Base-by-base conservation (phyloP, 2,113 vertebrate genomes). In the Lepidothrix coronata region DNA sequence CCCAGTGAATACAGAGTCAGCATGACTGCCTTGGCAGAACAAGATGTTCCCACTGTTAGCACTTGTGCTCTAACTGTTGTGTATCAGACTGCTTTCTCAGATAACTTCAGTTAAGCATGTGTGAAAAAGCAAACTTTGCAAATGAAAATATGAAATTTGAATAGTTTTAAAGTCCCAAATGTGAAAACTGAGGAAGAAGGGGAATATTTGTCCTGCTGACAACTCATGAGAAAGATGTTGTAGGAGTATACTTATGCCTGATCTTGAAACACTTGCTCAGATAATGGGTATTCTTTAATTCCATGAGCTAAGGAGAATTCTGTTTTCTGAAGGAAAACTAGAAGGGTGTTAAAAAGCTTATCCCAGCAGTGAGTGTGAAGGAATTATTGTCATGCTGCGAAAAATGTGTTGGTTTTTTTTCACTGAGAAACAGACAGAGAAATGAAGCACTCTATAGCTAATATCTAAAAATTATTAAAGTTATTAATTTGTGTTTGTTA, bases 1-100 rank as follows among this genome's bases (percentile, higher is more conserved):
- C n/a, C 12, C 48, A n/a, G 7, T 51, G 30, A 43, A n/a, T 21
- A 46, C 3, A 55, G 25, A 66, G 15, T n/a, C 43, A 22, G 25
- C 7, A 8, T 18, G 12, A 21, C 16, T 0, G 0, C 15, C 23
- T 31, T 58, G n/a, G 23, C 5, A 81, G n/a, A 48, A 22, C 27
- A 82, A 41, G 20, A 33, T 11, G 8, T 33, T 79, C 25, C 31
- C 28, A 52, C 35, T 37, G 20, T 24, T 23, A 75, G 18, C 39
- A 17, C 7, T 51, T 57, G 14, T 21, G 12, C 15, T 59, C 1
- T 46, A 30, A 27, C 13, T 62, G 33, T 17, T 90, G 12, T 48
- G 9, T 37, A 66, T 51, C 0, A 3, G 5, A 22, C 17, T 67
- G 25, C 14, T 80, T 82, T 67, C 37, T 52, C 14, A 25, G 37